Evolutionary conservation across 2,113 vertebrate genomes (phyloP).

Genomic region (Neodontobutis hainanensis): DNA sequence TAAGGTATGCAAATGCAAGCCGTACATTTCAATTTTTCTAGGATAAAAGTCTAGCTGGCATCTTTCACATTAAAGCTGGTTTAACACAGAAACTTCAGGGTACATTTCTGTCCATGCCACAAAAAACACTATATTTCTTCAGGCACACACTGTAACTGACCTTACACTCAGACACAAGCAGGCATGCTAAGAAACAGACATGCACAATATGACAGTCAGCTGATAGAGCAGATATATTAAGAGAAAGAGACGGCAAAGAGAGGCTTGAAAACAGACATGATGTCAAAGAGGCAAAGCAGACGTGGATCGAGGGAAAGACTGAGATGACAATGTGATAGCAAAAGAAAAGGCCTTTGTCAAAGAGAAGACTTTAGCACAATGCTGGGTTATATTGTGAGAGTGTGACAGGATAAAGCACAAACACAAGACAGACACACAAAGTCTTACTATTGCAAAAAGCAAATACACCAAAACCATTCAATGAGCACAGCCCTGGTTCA

Average conservation of each 20-base stretch:
- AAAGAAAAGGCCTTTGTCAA: conserved; percentile 63
- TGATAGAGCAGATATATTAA: conserved; percentile 59
- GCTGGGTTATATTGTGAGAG: conserved; percentile 46
- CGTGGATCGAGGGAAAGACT: conserved; percentile 33
- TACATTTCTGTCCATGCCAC: conserved; percentile 27
- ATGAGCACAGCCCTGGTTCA: conserved; percentile 42
- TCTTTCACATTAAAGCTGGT: conserved; percentile 23
- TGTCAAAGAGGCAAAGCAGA: conserved; percentile 40
- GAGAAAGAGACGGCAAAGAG: conserved; percentile 5
- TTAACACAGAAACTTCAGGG: conserved; percentile 20
- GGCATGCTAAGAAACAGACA: conserved; percentile 48
- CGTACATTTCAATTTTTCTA: neutral
- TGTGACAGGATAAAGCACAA: conserved; percentile 43
- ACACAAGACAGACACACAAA: conserved; percentile 35
- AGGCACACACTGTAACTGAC: conserved; percentile 34
- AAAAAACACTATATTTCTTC: conserved; percentile 43
- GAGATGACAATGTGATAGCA: conserved; percentile 60
- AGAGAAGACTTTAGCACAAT: conserved; percentile 60
- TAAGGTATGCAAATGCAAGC: conserved; percentile 39
- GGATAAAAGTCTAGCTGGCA: conserved; percentile 35
- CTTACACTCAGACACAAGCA: conserved; percentile 44
- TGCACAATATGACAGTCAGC: conserved; percentile 69
- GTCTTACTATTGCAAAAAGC: conserved; percentile 11
- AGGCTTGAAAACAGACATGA: conserved; percentile 38
- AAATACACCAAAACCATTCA: conserved; percentile 36